These are phyloP conservation scores for Laothoe populi DNA, from an alignment of 2,888 invertebrate genomes.

Conservation along the genomic window DNA sequence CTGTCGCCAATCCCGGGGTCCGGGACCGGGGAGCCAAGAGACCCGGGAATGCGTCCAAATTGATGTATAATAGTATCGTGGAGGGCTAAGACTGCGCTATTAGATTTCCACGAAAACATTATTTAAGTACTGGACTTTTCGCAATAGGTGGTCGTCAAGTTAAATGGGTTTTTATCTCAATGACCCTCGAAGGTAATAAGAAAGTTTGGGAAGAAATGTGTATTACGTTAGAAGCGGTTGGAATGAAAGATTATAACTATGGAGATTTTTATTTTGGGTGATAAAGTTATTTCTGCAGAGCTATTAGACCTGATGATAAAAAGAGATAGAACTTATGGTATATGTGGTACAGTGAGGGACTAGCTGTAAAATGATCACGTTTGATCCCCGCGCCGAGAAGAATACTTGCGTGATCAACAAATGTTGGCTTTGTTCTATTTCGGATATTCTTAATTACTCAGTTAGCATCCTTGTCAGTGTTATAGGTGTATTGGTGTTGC, in stretches of 20 bases:
- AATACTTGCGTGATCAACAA: too few species aligned
- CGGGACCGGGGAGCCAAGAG: conserved; percentile 4
- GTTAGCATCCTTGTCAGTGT: too few species aligned
- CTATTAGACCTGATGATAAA: neutral
- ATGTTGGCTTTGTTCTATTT: too few species aligned
- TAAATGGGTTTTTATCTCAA: conserved; percentile 25
- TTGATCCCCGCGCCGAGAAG: too few species aligned
- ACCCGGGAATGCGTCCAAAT: conserved; percentile 34
- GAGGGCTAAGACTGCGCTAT: conserved; percentile 20
- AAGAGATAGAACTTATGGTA: too few species aligned
- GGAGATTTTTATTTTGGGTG: neutral
- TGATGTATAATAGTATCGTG: conserved; percentile 38
- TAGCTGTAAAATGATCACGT: too few species aligned
- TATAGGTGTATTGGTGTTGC: too few species aligned
- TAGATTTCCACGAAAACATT: conserved; percentile 23
- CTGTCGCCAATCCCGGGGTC: conserved; percentile 33
- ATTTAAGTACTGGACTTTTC: conserved; percentile 22
- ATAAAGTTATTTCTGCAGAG: too few species aligned
- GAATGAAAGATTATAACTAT: neutral
- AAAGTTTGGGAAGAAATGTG: conserved; percentile 16
- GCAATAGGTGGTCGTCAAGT: conserved; percentile 5
- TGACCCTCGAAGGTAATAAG: conserved; percentile 15
- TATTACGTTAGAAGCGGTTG: conserved; percentile 8
- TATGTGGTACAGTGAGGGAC: too few species aligned
- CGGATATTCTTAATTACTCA: too few species aligned